phyloP scores from a whole-genome alignment of 2,113 vertebrate genomes.

The Larimichthys crocea region DNA sequence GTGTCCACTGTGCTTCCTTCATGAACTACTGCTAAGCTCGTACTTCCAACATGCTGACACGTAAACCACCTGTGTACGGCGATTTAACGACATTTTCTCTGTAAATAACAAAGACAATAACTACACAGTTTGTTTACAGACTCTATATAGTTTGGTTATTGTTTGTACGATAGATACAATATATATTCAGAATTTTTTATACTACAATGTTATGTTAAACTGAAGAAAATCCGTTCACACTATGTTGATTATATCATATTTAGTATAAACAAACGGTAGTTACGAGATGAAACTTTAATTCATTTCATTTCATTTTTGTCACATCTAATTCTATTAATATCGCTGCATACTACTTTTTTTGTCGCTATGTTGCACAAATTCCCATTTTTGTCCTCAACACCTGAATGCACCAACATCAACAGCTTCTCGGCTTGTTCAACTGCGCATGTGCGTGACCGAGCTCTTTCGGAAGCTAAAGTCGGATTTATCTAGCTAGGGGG shows the following conservation, averaged over 20 bases:
- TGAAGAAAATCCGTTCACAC: neutral
- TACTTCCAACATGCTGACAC: rapidly evolving
- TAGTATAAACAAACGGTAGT: neutral
- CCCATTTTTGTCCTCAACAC: conserved; percentile 17
- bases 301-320: too few species aligned
- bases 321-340: neutral
- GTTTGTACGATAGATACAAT: neutral
- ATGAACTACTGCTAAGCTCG: neutral
- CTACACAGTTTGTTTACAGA: neutral
- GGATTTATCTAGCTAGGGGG: conserved; percentile 52
- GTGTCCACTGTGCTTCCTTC: neutral
- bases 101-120: neutral
- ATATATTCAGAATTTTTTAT: neutral
- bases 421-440: conserved; percentile 27
- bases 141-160: neutral
- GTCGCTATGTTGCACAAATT: neutral
- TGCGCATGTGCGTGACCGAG: conserved; percentile 77
- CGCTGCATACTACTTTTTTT: neutral
- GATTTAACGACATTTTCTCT: neutral
- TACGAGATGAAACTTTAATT: neutral
- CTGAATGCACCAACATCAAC: conserved; percentile 55
- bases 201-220: neutral
- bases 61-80: too few species aligned
- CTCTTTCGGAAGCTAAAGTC: conserved; percentile 65
- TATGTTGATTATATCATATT: neutral